These are phyloP conservation scores for Cichlasoma orientale DNA, from an alignment of 2,797 vertebrate species.

Conservation along the genomic window DNA sequence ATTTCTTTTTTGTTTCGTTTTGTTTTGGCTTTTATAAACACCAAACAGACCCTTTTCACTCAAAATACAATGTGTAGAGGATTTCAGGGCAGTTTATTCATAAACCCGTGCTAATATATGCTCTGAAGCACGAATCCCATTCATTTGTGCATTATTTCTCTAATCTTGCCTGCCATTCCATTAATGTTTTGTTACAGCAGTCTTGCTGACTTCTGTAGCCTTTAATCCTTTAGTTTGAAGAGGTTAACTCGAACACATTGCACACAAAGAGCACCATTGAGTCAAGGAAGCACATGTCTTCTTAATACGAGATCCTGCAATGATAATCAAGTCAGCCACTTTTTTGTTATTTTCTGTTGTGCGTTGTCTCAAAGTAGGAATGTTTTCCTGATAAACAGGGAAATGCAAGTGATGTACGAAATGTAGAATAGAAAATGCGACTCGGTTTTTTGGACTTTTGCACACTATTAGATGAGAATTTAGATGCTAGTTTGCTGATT, in stretches of 20 bases:
- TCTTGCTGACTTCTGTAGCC: slow-evolving; percentile 28
- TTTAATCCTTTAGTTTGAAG: slow-evolving; percentile 50
- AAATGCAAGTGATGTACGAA: not conserved
- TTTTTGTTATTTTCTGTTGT: slow-evolving; percentile 1
- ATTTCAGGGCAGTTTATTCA: slow-evolving; percentile 52
- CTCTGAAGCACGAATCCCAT: slow-evolving; percentile 54
- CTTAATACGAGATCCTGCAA: slow-evolving; percentile 14
- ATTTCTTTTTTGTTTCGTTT: not conserved
- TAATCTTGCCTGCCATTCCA: slow-evolving; percentile 52
- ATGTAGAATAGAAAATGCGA: not conserved
- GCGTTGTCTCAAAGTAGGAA: not conserved
- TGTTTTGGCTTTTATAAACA: slow-evolving; percentile 19
- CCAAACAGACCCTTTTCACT: slow-evolving; percentile 13
- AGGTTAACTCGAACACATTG: slow-evolving; percentile 30
- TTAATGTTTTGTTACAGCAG: slow-evolving; percentile 43
- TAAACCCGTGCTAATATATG: slow-evolving; percentile 42
- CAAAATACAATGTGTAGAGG: slow-evolving; percentile 14
- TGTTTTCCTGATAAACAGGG: not conserved
- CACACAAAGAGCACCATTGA: slow-evolving; percentile 54
- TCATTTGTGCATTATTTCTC: slow-evolving; percentile 54
- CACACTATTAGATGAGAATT: not conserved
- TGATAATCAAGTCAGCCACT: not conserved
- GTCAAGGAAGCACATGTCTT: slow-evolving; percentile 33
- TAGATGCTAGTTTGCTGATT: not conserved
- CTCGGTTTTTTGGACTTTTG: not conserved